Evolutionary conservation across 92 coral and sea anemone genomes (phyloP), one percentile per base, ranked within the genome.

Genomic region (Bergia sp.): DNA sequence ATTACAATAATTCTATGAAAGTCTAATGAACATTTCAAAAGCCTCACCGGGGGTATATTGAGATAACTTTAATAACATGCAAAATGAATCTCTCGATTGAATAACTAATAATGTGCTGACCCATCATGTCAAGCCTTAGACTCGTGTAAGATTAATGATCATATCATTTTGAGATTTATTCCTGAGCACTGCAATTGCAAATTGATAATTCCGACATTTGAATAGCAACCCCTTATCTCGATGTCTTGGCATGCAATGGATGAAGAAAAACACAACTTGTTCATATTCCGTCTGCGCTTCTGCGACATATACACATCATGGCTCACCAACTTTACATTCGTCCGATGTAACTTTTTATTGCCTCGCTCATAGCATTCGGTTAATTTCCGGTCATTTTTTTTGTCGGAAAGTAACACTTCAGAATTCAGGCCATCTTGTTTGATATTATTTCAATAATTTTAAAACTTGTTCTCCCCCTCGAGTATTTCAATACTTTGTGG

Each of bases 21-120:
- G 36, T 65, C 79, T 20, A 12, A 84, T 84, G 79, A 84, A 42
- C 53, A 73, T 84, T 84, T 84, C 66, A 47, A 84, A 69, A 71
- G 58, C 87, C 79, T 29, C 87, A 72, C 45, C 87, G 79, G 79
- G 77, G 87, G 87, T 47, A 84, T 72, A 69, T 84, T 72, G 77
- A 72, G 40, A 84, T 84, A 84, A 84, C 79, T 71, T 84, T 69
- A 84, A 82, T 82, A 37, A 73, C 45, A 84, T 84, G 87, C 87
- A 71, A 84, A 36, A 37, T 55, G 75, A 80, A 15, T 49, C 55
- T 80, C 69, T 50, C 50, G 73, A 37, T 67, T 57, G 71, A n/a
- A 80, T 58, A 23, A 37, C 4, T 55, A 37, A 29, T 29, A 29
- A 80, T 80, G 40, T n/a, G 15, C 45, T 55, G 7, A 2, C 0